A percentile compares a stretch with the other conserved stretches of the same genome.
These are phyloP conservation scores for Salvelinus alpinus DNA, from an alignment of 2,113 vertebrate species.

Conservation along the genomic window DNA sequence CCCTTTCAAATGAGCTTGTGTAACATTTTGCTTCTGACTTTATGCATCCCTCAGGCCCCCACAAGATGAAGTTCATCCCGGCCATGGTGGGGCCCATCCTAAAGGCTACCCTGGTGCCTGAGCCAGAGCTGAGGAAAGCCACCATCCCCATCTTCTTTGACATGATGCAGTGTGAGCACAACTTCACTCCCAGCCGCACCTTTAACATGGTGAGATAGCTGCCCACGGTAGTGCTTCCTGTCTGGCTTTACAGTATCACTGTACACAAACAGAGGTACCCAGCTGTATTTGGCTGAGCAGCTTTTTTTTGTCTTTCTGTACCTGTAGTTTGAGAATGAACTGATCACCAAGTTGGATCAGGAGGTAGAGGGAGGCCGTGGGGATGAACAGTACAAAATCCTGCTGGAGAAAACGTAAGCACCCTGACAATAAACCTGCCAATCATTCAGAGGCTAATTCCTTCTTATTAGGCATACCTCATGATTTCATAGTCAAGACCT, in stretches of 20 bases:
- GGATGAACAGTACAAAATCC: conserved; percentile 91
- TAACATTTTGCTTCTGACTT: conserved; percentile 49
- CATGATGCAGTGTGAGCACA: conserved; percentile 98
- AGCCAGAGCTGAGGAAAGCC: conserved; percentile 88
- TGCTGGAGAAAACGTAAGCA: conserved; percentile 94
- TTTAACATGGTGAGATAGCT: conserved; percentile 82
- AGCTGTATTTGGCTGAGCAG: no score
- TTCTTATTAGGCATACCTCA: neutral
- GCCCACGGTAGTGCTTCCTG: neutral
- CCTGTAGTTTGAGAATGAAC: conserved; percentile 92
- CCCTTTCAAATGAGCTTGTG: conserved; percentile 41
- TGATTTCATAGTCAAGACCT: no score
- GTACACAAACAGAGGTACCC: neutral
- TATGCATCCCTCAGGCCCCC: conserved; percentile 77
- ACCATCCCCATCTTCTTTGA: conserved; percentile 98
- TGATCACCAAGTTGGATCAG: conserved; percentile 94
- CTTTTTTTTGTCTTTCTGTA: conserved; percentile 18
- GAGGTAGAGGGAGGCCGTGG: conserved; percentile 93
- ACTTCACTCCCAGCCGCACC: conserved; percentile 81
- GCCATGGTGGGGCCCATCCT: conserved; percentile 94
- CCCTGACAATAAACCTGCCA: neutral
- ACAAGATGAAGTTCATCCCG: conserved; percentile 97
- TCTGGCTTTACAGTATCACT: neutral
- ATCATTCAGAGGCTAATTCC: neutral
- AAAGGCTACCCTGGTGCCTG: conserved; percentile 89